Evolutionary conservation across 2,888 invertebrate species (phyloP).

Genomic region (Dasypolia templi): DNA sequence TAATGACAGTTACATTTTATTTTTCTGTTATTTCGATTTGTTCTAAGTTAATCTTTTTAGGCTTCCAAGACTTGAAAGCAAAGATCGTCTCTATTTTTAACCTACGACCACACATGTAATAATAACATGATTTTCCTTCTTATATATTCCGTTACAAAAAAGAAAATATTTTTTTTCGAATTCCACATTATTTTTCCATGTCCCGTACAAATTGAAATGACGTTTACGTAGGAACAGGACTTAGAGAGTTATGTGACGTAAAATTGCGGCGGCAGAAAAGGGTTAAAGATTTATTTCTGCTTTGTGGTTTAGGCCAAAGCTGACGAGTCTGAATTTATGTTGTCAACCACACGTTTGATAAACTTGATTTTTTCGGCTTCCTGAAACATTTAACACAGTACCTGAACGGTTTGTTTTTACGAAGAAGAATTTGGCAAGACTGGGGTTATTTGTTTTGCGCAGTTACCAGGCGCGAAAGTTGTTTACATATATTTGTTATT

Average conservation of each 20-base stretch:
- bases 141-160: constrained; percentile 4
- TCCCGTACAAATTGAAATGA: constrained; percentile 62
- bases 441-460: too few relatives aligned
- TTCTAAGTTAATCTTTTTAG: not conserved
- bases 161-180: constrained; percentile 46
- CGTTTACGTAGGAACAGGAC: constrained; percentile 57
- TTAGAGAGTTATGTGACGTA: constrained; percentile 62
- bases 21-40: too few relatives aligned
- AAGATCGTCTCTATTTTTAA: constrained; percentile 36
- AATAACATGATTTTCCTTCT: constrained; percentile 32
- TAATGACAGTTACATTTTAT: too few relatives aligned
- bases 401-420: constrained; percentile 5
- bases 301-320: constrained; percentile 31
- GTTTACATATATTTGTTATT: not conserved
- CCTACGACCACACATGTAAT: constrained; percentile 11
- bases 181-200: constrained; percentile 50
- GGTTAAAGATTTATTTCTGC: constrained; percentile 62
- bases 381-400: not conserved
- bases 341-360: constrained; percentile 30
- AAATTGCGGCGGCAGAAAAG: constrained; percentile 64
- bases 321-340: constrained; percentile 57
- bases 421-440: not conserved
- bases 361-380: not conserved
- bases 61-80: not conserved
- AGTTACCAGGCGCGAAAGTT: not conserved